A percentile compares a stretch with the other conserved stretches of the same genome.
These are phyloP conservation scores for Prosopocoilus inquinatus DNA, from an alignment of 2,888 invertebrate genomes.

Conservation along the genomic window DNA sequence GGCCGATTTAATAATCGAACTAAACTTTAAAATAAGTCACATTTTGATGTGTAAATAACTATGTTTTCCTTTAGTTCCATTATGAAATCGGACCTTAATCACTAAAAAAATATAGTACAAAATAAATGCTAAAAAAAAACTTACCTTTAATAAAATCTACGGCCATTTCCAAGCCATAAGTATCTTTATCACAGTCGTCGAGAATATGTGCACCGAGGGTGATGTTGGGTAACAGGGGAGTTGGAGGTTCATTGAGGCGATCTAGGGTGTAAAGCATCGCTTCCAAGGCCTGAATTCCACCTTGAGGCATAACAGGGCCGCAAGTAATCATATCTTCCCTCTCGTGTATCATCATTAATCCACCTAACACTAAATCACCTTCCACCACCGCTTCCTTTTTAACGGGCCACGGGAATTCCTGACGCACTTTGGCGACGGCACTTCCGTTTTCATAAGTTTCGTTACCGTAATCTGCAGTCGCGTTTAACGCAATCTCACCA, in stretches of 20 bases:
- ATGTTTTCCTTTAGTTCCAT: too few relatives aligned
- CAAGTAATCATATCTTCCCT: constrained; percentile 84
- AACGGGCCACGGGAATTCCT: constrained; percentile 67
- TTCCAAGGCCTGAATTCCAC: constrained; percentile 84
- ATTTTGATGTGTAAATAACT: too few relatives aligned
- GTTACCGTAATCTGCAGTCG: constrained; percentile 7
- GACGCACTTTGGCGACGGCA: not conserved
- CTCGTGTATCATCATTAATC: constrained; percentile 94
- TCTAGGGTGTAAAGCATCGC: constrained; percentile 91
- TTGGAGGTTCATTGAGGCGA: constrained; percentile 65
- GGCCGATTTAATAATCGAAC: too few relatives aligned
- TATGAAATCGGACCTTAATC: too few relatives aligned
- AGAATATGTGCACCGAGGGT: constrained; percentile 83
- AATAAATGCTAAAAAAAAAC: constrained; percentile 32
- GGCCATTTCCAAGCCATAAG: constrained; percentile 94
- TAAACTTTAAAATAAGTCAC: too few relatives aligned
- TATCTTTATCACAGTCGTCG: constrained; percentile 95
- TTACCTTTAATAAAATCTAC: constrained; percentile 95
- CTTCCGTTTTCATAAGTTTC: constrained; percentile 5
- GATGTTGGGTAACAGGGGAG: constrained; percentile 73
- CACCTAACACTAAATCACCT: constrained; percentile 82
- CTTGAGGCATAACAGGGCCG: constrained; percentile 93
- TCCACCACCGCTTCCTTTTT: constrained; percentile 84
- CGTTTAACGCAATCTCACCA: constrained; percentile 1
- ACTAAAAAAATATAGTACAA: too few relatives aligned